These are phyloP conservation scores for Pygoscelis adeliae DNA, from an alignment of 2,113 vertebrate species.

Conservation along the genomic window DNA sequence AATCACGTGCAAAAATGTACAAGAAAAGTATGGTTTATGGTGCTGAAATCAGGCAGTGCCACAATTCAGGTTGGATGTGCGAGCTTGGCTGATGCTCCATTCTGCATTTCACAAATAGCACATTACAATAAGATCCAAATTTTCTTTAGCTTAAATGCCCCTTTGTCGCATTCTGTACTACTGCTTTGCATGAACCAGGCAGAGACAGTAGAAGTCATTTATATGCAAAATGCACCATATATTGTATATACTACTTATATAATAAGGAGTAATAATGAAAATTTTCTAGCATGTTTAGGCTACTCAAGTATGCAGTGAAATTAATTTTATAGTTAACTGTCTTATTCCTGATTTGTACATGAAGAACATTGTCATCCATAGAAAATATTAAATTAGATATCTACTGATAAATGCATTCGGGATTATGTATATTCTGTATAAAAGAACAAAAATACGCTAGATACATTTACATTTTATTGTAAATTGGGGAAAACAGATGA, in stretches of 20 bases:
- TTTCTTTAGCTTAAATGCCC: background rate
- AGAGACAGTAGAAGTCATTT: conserved; percentile 17
- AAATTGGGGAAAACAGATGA: conserved; percentile 23
- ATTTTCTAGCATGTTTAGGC: conserved; percentile 36
- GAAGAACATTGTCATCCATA: background rate
- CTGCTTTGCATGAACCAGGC: background rate
- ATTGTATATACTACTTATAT: conserved; percentile 53
- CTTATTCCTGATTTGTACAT: conserved; percentile 22
- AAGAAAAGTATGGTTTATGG: background rate
- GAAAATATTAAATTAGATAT: conserved; percentile 36
- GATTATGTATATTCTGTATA: background rate
- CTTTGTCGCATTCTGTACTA: background rate
- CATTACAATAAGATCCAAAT: background rate
- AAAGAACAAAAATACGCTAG: conserved; percentile 1
- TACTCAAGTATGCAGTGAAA: background rate
- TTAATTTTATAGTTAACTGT: conserved; percentile 53
- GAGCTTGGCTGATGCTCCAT: background rate
- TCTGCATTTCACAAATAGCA: background rate
- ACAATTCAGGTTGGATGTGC: background rate
- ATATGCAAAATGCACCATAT: conserved; percentile 28
- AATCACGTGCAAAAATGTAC: background rate
- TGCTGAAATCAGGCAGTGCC: background rate
- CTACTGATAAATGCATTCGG: background rate
- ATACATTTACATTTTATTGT: conserved; percentile 16
- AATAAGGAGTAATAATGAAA: conserved; percentile 50